phyloP scores from a whole-genome alignment of 2,888 invertebrate genomes.

The Hermaeophaga mercurialis region DNA sequence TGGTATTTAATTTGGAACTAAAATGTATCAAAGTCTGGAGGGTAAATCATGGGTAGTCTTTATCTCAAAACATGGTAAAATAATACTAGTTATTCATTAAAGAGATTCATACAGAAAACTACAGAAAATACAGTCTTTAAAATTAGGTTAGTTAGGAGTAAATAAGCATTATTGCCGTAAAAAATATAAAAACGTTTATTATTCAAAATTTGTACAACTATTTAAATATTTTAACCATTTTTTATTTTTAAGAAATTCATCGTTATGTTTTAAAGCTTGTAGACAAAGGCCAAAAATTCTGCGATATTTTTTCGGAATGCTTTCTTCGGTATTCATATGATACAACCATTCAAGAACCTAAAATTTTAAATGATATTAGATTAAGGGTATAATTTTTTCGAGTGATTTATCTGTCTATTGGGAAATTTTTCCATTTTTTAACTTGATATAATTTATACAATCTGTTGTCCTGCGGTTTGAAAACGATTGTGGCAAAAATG shows the following conservation, averaged over 20 bases:
- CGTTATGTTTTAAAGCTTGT: slow-evolving; percentile 49
- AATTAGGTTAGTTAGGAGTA: slow-evolving; percentile 2
- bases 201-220: slow-evolving; percentile 27
- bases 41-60: too few species aligned
- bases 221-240: slow-evolving; percentile 53
- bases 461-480: too few species aligned
- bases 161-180: background rate
- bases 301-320: slow-evolving; percentile 44
- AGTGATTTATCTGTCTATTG: too few species aligned
- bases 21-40: too few species aligned
- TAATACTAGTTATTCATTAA: too few species aligned
- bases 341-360: slow-evolving; percentile 65
- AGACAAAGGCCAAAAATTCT: slow-evolving; percentile 49
- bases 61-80: too few species aligned
- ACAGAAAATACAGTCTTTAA: background rate
- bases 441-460: too few species aligned
- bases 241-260: slow-evolving; percentile 49
- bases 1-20: too few species aligned
- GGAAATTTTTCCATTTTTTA: too few species aligned
- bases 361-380: slow-evolving; percentile 29
- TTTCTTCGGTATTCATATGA: slow-evolving; percentile 60
- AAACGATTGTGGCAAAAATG: too few species aligned
- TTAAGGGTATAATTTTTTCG: background rate
- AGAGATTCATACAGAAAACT: background rate
- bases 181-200: slow-evolving; percentile 1